Percentiles rank a stretch among this genome's conserved stretches.
These are phyloP conservation scores for Chauna torquata DNA, from an alignment of 2,113 vertebrate species.

Conservation along the genomic window DNA sequence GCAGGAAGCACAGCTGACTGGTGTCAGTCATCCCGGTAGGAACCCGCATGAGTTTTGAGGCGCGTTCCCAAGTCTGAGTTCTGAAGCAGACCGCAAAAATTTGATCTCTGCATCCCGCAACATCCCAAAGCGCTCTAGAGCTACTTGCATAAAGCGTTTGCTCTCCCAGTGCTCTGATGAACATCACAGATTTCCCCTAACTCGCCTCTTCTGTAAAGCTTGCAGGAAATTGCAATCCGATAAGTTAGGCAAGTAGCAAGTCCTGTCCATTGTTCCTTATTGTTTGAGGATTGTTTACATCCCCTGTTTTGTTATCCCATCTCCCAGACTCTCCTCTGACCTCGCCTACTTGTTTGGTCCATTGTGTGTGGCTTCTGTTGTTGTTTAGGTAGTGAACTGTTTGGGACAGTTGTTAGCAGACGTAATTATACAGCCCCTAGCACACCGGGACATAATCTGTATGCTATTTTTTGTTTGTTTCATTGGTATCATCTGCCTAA, in stretches of 20 bases:
- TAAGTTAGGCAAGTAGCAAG: background rate
- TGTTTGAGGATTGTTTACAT: constrained; percentile 50
- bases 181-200: constrained; percentile 42
- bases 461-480: background rate
- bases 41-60: background rate
- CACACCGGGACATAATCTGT: background rate
- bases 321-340: constrained; percentile 53
- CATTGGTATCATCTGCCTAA: background rate
- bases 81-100: background rate
- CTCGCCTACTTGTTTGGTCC: background rate
- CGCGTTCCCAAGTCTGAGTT: accelerated
- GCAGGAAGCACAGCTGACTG: background rate
- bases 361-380: constrained; percentile 9
- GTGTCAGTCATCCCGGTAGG: background rate
- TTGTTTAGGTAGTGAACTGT: background rate
- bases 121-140: background rate
- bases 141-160: background rate
- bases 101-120: background rate
- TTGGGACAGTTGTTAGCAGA: background rate
- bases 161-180: constrained; percentile 4
- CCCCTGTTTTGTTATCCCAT: constrained; percentile 38
- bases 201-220: background rate
- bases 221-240: constrained; percentile 35
- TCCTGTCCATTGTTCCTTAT: constrained; percentile 13
- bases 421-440: background rate